These are phyloP conservation scores for Anastrepha obliqua DNA, from an alignment of 1,140 invertebrate genomes.

Conservation along the genomic window DNA sequence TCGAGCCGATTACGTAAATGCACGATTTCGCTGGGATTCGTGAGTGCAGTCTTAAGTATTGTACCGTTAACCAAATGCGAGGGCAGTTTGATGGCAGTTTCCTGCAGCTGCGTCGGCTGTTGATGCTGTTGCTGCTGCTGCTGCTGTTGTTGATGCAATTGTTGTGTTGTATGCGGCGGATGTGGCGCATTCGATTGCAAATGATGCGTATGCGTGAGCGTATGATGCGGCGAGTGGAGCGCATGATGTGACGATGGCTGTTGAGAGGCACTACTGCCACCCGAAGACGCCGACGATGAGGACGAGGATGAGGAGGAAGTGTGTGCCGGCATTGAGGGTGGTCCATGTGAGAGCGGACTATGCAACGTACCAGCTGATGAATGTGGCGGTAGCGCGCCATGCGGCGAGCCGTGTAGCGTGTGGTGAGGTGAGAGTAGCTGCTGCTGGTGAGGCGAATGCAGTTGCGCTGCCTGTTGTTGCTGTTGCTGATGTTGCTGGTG, in stretches of 20 bases:
- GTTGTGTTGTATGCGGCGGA: constrained; percentile 40
- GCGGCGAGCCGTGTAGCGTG: constrained; percentile 61
- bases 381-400: constrained; percentile 21
- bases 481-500: constrained; percentile 61
- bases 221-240: constrained; percentile 61
- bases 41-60: constrained; percentile 94
- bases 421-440: constrained; percentile 63
- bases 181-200: constrained; percentile 32
- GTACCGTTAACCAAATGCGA: constrained; percentile 90
- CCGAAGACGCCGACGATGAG: constrained; percentile 8
- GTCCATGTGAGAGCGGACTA: constrained; percentile 51
- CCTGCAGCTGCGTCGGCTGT: constrained; percentile 67
- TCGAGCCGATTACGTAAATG: constrained; percentile 91
- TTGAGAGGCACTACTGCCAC: constrained; percentile 18
- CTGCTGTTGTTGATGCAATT: constrained; percentile 69
- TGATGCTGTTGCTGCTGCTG: constrained; percentile 64
- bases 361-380: constrained; percentile 23
- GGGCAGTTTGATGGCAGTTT: constrained; percentile 75
- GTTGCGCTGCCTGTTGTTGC: constrained; percentile 58
- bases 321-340: constrained; percentile 34
- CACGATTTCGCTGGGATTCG: constrained; percentile 93
- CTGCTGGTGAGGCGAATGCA: constrained; percentile 61
- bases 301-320: constrained; percentile 31
- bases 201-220: constrained; percentile 49
- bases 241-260: constrained; percentile 61